These are phyloP conservation scores for Galemys pyrenaicus DNA, from an alignment of 2,113 vertebrate genomes.

Conservation along the genomic window DNA sequence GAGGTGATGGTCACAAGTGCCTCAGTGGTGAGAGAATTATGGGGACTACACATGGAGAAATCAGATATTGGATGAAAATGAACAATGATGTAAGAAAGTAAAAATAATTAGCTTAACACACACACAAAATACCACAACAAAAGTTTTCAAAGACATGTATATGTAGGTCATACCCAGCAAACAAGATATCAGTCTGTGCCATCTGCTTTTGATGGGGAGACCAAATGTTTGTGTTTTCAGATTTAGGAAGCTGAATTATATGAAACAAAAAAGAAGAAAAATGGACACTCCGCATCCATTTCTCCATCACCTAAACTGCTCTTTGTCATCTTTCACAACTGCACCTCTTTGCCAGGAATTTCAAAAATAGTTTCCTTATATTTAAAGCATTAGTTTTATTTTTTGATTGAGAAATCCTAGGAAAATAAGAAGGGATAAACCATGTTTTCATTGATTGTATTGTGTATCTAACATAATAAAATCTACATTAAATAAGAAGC, in stretches of 20 bases:
- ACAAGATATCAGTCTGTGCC: not conserved
- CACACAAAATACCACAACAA: too few relatives aligned
- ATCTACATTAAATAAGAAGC: slow-evolving; percentile 52
- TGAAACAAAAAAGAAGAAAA: not conserved
- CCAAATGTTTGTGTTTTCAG: not conserved
- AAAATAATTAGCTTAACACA: too few relatives aligned
- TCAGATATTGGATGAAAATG: too few relatives aligned
- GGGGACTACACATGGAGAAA: too few relatives aligned
- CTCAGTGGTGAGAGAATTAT: too few relatives aligned
- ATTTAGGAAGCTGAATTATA: not conserved
- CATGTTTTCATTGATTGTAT: not conserved
- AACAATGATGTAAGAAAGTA: too few relatives aligned
- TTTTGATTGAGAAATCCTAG: slow-evolving; percentile 50
- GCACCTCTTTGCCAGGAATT: slow-evolving; percentile 25
- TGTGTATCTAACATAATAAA: slow-evolving; percentile 55
- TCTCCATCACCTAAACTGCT: not conserved
- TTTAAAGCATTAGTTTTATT: slow-evolving; percentile 51
- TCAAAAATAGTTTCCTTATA: slow-evolving; percentile 65
- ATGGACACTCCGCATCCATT: not conserved
- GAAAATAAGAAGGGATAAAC: slow-evolving; percentile 10
- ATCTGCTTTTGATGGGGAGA: not conserved
- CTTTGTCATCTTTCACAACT: slow-evolving; percentile 48
- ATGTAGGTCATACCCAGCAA: not conserved
- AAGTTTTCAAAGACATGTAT: not conserved
- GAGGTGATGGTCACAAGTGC: too few relatives aligned